These are phyloP conservation scores for Chrysodeixis includens DNA, from an alignment of 2,888 invertebrate genomes.

Conservation along the genomic window DNA sequence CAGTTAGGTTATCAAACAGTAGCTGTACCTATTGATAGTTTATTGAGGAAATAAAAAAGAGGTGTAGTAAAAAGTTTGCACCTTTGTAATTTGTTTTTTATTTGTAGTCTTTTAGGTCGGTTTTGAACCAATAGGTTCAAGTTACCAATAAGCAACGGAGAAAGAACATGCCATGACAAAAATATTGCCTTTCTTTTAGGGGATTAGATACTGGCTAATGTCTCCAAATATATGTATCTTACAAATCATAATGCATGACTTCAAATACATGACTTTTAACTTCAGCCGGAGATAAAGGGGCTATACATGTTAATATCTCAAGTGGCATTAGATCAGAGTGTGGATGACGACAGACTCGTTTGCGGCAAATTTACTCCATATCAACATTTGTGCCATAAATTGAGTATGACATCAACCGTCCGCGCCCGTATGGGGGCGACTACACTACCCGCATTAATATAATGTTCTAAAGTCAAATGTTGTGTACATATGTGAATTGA, in stretches of 20 bases:
- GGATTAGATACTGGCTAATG: no score
- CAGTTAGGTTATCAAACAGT: background rate
- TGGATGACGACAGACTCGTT: background rate
- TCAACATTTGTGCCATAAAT: background rate
- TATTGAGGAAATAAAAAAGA: background rate
- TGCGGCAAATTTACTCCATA: slow-evolving; percentile 1
- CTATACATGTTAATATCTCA: background rate
- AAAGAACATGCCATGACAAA: no score
- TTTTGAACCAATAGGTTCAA: background rate
- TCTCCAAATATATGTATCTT: no score
- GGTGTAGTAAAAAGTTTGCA: no score
- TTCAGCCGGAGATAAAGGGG: background rate
- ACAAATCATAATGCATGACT: no score
- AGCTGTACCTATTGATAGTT: background rate
- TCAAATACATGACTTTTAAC: no score
- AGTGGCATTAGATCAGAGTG: background rate
- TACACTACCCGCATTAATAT: background rate
- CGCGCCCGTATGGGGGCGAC: background rate
- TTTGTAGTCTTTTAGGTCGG: no score
- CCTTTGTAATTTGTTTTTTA: no score
- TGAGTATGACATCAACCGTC: slow-evolving; percentile 4
- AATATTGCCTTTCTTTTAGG: no score
- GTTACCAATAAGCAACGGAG: no score
- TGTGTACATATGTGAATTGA: no score
- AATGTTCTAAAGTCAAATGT: no score